Conservation (phyloP, 2,888 invertebrate species). For the Siphlonurus alternatus region DNA sequence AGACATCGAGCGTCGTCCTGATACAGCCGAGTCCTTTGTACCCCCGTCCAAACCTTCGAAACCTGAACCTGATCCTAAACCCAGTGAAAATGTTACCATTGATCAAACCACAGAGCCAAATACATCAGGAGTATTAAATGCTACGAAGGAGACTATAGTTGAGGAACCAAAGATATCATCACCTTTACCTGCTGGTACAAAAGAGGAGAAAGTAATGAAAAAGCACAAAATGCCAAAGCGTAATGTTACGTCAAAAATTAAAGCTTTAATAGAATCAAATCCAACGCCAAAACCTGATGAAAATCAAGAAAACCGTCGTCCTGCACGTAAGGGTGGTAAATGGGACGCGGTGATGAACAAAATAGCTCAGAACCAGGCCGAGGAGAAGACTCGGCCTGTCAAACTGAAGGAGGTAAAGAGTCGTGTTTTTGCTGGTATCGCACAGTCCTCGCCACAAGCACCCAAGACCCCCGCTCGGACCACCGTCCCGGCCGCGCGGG, state of each 20-base stretch:
- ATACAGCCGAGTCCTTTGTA: conserved; percentile 24
- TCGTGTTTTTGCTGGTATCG: conserved; percentile 39
- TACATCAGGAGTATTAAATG: not conserved
- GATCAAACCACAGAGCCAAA: not conserved
- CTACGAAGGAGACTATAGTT: not conserved
- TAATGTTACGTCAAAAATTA: conserved; percentile 54
- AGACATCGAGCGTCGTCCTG: conserved; percentile 61
- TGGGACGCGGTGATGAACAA: conserved; percentile 77
- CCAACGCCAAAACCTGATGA: conserved; percentile 20
- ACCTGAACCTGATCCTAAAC: not conserved
- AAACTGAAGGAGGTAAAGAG: conserved; percentile 72
- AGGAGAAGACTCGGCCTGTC: conserved; percentile 49
- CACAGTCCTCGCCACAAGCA: not conserved
- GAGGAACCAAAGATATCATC: not conserved
- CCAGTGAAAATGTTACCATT: not conserved
- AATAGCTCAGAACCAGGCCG: conserved; percentile 51
- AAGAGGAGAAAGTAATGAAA: conserved; percentile 35
- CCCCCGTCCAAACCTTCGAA: not conserved
- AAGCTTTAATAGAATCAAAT: not conserved
- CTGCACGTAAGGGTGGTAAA: conserved; percentile 41
- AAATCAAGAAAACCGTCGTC: conserved; percentile 38
- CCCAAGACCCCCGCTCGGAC: conserved; percentile 1
- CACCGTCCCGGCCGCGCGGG: not conserved
- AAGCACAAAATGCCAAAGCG: conserved; percentile 64
- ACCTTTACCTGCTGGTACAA: conserved; percentile 17